phyloP scores from a whole-genome alignment of 2,797 vertebrate species.

The Propithecus deckenii region DNA sequence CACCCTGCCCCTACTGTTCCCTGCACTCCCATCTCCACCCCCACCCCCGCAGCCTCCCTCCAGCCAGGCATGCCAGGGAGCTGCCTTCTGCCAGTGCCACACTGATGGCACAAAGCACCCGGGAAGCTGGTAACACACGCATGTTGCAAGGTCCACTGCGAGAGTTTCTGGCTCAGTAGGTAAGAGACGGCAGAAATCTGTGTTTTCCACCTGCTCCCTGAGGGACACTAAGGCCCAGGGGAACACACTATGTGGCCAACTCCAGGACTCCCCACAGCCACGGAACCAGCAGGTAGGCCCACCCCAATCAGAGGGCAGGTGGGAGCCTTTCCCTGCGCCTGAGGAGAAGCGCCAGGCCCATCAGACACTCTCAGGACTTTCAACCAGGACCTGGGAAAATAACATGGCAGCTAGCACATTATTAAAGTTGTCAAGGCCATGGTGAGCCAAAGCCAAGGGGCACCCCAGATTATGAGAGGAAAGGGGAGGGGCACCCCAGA shows the following conservation, averaged over 20 bases:
- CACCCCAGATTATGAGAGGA: background rate
- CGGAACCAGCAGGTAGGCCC: background rate
- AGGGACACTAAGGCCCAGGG: background rate
- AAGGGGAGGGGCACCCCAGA: background rate
- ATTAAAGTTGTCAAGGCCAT: background rate
- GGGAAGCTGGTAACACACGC: background rate
- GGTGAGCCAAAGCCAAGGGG: background rate
- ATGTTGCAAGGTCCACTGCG: background rate
- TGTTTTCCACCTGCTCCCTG: background rate
- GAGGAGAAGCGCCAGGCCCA: background rate
- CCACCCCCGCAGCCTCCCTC: background rate
- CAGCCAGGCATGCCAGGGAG: background rate
- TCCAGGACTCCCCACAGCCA: background rate
- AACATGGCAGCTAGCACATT: background rate
- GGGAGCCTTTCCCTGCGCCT: background rate
- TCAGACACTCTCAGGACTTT: background rate
- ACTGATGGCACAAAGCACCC: background rate
- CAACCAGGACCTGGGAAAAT: background rate
- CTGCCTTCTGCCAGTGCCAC: background rate
- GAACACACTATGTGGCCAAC: background rate
- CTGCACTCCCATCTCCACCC: background rate
- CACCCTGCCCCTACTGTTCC: fast-evolving
- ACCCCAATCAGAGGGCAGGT: background rate
- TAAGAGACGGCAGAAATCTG: background rate
- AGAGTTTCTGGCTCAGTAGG: background rate